Evolutionary conservation across 2,797 vertebrate species (phyloP).

Genomic region (Eulemur mongoz): DNA sequence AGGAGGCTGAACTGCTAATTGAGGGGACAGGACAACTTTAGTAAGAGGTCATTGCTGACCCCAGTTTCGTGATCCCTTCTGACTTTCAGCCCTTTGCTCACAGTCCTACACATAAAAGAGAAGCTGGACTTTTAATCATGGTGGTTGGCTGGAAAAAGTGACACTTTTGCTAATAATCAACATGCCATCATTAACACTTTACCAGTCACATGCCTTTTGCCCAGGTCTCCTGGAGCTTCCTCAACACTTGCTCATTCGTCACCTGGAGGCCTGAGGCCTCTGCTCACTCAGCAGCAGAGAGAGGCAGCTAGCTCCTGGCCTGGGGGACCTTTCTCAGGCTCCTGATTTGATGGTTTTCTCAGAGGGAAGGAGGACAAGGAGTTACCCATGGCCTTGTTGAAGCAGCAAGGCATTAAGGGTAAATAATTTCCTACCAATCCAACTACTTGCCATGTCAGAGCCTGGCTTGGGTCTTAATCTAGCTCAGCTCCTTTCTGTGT

Average conservation of each 20-base stretch:
- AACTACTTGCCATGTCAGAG: background rate
- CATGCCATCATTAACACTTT: accelerated
- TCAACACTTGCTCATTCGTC: background rate
- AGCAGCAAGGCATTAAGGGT: background rate
- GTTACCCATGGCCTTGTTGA: background rate
- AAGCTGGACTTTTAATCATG: background rate
- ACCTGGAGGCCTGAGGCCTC: background rate
- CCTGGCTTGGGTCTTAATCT: background rate
- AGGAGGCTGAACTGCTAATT: accelerated
- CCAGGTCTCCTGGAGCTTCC: background rate
- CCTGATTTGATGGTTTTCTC: background rate
- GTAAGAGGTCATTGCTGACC: background rate
- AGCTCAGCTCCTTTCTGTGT: background rate
- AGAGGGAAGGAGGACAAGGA: background rate
- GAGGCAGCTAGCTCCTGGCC: background rate
- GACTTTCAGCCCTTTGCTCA: background rate
- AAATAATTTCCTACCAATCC: background rate
- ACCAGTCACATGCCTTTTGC: background rate
- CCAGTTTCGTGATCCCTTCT: background rate
- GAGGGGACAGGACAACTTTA: background rate
- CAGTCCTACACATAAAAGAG: background rate
- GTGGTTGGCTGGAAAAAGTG: background rate
- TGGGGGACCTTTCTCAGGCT: background rate
- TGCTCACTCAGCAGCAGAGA: background rate
- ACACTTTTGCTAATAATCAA: background rate